Conservation (phyloP, 1,140 invertebrate genomes). For the Hypsibius dujardini region DNA sequence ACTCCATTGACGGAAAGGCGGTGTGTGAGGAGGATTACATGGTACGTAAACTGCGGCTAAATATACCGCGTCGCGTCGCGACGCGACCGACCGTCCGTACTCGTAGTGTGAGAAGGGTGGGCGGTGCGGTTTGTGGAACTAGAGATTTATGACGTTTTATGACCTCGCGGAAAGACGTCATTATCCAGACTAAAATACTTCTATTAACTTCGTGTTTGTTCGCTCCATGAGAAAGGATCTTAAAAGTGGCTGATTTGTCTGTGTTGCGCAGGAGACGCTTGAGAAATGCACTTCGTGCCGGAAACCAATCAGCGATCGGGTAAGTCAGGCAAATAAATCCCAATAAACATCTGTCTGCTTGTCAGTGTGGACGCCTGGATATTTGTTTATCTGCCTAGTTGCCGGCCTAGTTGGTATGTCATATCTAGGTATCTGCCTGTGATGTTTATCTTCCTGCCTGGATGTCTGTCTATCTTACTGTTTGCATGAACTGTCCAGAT, state of each 20-base stretch:
- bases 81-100: conserved; percentile 13
- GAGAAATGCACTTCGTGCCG: conserved; percentile 95
- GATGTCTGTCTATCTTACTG: too few species aligned
- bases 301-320: conserved; percentile 67
- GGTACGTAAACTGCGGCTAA: conserved; percentile 35
- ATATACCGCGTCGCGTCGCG: too few species aligned
- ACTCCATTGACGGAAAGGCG: conserved; percentile 74
- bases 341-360: background rate
- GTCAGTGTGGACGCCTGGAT: background rate
- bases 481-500: conserved; percentile 1
- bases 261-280: conserved; percentile 52
- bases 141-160: conserved; percentile 17
- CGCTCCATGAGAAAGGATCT: conserved; percentile 5
- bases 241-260: conserved; percentile 22
- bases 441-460: too few species aligned
- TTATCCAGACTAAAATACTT: conserved; percentile 17
- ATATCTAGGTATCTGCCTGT: too few species aligned
- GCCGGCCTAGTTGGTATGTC: too few species aligned
- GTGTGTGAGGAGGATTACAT: conserved; percentile 87
- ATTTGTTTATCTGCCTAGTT: conserved; percentile 8
- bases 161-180: conserved; percentile 15
- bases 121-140: background rate
- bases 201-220: conserved; percentile 14
- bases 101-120: conserved; percentile 19
- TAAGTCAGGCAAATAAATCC: conserved; percentile 25